A percentile compares a stretch with the other conserved stretches of the same genome.
phyloP scores from a whole-genome alignment of 2,113 vertebrate genomes.

The Eublepharis macularius region DNA sequence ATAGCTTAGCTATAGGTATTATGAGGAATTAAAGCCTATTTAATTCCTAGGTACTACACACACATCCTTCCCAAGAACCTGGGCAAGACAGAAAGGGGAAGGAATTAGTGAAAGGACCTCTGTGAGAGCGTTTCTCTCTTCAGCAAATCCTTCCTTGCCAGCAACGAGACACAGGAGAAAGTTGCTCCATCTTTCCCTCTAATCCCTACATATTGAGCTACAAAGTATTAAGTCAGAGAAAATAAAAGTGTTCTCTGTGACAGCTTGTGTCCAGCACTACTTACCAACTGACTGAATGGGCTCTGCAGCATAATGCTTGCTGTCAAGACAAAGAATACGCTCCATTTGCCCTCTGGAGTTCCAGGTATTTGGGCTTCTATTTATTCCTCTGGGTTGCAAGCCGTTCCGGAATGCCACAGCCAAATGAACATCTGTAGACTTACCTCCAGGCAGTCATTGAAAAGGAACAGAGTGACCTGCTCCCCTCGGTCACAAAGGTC shows the following conservation, averaged over 20 bases:
- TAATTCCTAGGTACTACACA: background rate
- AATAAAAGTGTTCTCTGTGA: background rate
- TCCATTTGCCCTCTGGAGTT: background rate
- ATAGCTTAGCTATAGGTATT: background rate
- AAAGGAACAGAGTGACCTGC: slow-evolving; percentile 95
- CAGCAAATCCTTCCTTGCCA: background rate
- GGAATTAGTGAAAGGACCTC: background rate
- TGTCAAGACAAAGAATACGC: background rate
- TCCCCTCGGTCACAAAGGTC: slow-evolving; percentile 96
- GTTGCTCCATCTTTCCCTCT: background rate
- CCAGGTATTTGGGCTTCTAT: slow-evolving; percentile 3
- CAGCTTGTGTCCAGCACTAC: background rate
- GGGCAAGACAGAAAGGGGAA: background rate
- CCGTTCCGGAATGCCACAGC: background rate
- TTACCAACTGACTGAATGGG: background rate
- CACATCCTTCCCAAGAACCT: background rate
- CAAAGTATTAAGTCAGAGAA: background rate
- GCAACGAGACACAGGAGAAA: background rate
- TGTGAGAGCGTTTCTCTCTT: background rate
- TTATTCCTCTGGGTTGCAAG: slow-evolving; percentile 8
- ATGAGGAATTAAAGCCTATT: background rate
- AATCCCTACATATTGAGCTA: background rate
- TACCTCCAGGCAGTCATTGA: slow-evolving; percentile 98
- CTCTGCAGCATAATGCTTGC: background rate
- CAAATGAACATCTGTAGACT: slow-evolving; percentile 13